Evolutionary conservation across 2,797 vertebrate genomes (phyloP).

Genomic region (Sus cebifrons): DNA sequence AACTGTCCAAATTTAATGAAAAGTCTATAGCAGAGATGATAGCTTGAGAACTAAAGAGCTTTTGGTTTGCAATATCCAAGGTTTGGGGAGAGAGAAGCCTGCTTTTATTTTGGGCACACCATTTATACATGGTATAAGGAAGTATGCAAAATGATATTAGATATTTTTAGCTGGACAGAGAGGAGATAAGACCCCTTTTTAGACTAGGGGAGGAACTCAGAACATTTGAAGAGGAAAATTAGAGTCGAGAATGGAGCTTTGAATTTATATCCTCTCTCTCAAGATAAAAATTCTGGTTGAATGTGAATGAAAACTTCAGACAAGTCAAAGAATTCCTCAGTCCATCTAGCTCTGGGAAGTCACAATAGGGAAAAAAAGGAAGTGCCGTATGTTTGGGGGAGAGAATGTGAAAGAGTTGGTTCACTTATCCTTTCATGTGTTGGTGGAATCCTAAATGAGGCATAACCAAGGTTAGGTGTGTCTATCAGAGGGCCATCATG

Average conservation of each 20-base stretch:
- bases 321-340: background rate
- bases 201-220: background rate
- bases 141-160: background rate
- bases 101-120: background rate
- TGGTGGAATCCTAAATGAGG: background rate
- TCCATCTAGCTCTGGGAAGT: background rate
- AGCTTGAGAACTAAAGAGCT: background rate
- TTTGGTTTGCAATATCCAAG: conserved; percentile 3
- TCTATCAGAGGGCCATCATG: background rate
- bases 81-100: background rate
- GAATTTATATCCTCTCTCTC: background rate
- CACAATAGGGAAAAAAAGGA: background rate
- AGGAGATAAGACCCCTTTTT: background rate
- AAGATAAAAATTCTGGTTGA: conserved; percentile 25
- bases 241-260: conserved; percentile 10
- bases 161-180: background rate
- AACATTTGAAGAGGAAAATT: conserved; percentile 15
- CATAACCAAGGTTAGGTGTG: background rate
- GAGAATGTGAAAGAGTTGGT: background rate
- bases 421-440: background rate
- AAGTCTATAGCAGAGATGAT: conserved; percentile 10
- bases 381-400: background rate
- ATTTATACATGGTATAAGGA: background rate
- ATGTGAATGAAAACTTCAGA: conserved; percentile 8
- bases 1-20: background rate